Evolutionary conservation across 2,888 invertebrate genomes (phyloP).

Genomic region (Eremobia ochroleuca): DNA sequence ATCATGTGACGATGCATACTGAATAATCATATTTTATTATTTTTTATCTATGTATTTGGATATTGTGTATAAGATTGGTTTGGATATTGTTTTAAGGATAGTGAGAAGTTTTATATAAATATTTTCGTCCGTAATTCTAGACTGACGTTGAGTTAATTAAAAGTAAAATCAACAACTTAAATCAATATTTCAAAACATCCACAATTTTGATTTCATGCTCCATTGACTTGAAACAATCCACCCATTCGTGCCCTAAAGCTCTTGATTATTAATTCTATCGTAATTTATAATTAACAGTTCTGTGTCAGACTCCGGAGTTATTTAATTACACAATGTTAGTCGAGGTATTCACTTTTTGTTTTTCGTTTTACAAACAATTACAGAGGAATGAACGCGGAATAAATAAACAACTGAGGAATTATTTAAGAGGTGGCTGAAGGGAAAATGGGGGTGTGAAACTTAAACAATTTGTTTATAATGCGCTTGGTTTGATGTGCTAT

Average conservation of each 20-base stretch:
- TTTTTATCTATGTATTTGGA: too few species aligned
- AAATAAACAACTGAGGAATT: constrained; percentile 36
- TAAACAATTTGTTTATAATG: constrained; percentile 28
- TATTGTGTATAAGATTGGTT: too few species aligned
- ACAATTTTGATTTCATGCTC: not conserved
- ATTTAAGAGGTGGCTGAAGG: not conserved
- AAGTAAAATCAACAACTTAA: not conserved
- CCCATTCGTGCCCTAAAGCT: not conserved
- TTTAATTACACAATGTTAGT: constrained; percentile 21
- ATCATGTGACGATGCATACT: too few species aligned
- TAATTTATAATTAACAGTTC: constrained; percentile 11
- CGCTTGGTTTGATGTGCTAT: not conserved
- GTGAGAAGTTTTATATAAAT: not conserved
- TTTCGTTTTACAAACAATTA: constrained; percentile 52
- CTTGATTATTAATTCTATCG: constrained; percentile 18
- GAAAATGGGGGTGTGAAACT: not conserved
- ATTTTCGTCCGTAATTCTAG: not conserved
- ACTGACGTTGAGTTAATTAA: not conserved
- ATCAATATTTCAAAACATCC: too few species aligned
- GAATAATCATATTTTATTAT: too few species aligned
- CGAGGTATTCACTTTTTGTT: constrained; percentile 12
- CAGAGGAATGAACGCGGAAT: constrained; percentile 39
- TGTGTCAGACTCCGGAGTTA: not conserved
- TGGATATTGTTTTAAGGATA: too few species aligned
- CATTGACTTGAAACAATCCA: not conserved